Evolutionary conservation across 2,113 vertebrate genomes (phyloP).

Genomic region (Pogona vitticeps): DNA sequence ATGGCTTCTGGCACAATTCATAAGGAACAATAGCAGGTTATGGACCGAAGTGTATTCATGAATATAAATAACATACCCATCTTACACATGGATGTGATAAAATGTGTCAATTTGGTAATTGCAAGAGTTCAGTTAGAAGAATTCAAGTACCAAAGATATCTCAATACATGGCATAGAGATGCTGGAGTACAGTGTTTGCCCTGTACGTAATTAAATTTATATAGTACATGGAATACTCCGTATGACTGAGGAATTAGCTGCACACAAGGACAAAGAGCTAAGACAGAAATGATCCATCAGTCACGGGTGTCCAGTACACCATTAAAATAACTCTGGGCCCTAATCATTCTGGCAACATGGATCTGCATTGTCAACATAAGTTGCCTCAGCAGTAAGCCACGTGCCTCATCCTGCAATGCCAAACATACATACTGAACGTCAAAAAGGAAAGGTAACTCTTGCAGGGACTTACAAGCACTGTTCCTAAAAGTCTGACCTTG

Average conservation of each 20-base stretch:
- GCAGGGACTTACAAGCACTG: neutral
- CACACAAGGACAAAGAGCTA: neutral
- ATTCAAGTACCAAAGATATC: neutral
- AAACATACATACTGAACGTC: too few relatives aligned
- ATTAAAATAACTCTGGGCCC: neutral
- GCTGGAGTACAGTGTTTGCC: neutral
- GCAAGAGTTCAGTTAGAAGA: rapidly evolving
- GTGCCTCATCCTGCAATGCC: too few relatives aligned
- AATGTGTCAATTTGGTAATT: neutral
- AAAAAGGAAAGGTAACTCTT: too few relatives aligned
- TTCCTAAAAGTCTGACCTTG: neutral
- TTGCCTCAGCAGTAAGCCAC: too few relatives aligned
- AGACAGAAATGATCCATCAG: neutral
- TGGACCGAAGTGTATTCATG: neutral
- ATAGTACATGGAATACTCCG: neutral
- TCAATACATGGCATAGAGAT: neutral
- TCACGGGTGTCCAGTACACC: neutral
- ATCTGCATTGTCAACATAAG: too few relatives aligned
- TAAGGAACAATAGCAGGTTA: neutral
- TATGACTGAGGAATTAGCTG: neutral
- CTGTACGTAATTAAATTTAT: neutral
- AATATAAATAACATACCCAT: too few relatives aligned
- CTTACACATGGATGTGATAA: neutral
- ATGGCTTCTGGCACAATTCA: neutral
- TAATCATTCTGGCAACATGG: too few relatives aligned